Evolutionary conservation across 1,140 invertebrate genomes (phyloP).

Genomic region (Holotrichia oblita): DNA sequence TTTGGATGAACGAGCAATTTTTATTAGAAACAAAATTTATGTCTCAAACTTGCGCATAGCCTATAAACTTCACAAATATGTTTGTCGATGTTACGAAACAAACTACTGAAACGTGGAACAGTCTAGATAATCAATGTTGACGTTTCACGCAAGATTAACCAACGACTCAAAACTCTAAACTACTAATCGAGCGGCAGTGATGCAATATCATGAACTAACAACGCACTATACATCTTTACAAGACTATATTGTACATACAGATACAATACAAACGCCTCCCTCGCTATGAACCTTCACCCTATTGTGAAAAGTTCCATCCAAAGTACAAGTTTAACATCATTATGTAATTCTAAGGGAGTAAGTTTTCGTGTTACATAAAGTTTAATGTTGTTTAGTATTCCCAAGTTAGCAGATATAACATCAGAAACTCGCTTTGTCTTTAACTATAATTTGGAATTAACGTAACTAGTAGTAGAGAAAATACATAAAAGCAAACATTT

Average conservation of each 20-base stretch:
- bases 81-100: too few species aligned
- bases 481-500: too few species aligned
- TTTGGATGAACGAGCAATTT: too few species aligned
- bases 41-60: too few species aligned
- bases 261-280: neutral
- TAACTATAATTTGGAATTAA: neutral
- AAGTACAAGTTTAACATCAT: constrained; percentile 24
- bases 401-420: neutral
- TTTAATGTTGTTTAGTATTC: constrained; percentile 18
- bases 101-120: too few species aligned
- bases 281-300: neutral
- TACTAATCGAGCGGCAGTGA: neutral
- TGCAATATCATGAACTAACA: constrained; percentile 1
- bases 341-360: constrained; percentile 18
- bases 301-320: constrained; percentile 26
- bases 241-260: too few species aligned
- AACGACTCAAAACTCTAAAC: neutral
- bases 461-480: constrained; percentile 2
- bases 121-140: neutral
- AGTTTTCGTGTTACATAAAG: constrained; percentile 29
- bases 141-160: neutral
- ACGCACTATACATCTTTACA: too few species aligned
- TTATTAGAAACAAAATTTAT: too few species aligned
- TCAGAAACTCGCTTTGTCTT: neutral
- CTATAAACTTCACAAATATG: too few species aligned